phyloP scores from a whole-genome alignment of 2,113 vertebrate genomes.

The Ardeotis arabs region DNA sequence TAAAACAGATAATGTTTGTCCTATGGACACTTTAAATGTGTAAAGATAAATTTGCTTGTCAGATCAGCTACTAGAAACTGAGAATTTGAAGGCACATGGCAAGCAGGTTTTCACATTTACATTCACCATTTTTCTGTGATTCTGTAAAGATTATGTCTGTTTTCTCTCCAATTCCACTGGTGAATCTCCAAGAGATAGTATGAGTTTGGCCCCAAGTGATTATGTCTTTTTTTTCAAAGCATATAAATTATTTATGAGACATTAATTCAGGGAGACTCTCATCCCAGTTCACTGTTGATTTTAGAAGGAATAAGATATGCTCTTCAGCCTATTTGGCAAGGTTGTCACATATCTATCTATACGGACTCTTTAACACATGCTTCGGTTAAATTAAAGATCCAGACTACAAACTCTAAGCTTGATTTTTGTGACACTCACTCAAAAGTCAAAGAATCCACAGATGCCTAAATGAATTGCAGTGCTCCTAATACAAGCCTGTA shows the following conservation, averaged over 20 bases:
- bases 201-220: not conserved
- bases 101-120: not conserved
- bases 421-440: not conserved
- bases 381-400: not conserved
- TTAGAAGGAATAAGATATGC: not conserved
- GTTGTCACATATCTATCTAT: not conserved
- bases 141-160: not conserved
- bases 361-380: not conserved
- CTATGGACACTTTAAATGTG: not conserved
- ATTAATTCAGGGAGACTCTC: not conserved
- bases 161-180: not conserved
- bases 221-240: not conserved
- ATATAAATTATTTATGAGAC: not conserved
- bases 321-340: not conserved
- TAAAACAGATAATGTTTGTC: not conserved
- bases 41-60: not conserved
- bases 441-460: not conserved
- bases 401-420: not conserved
- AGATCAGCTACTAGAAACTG: not conserved
- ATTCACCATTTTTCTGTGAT: not conserved
- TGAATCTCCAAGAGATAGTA: not conserved
- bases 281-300: constrained; percentile 11
- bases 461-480: not conserved
- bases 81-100: not conserved
- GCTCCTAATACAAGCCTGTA: not conserved